Base-by-base conservation (phyloP, 2,797 vertebrate genomes). In the Hemibagrus guttatus region DNA sequence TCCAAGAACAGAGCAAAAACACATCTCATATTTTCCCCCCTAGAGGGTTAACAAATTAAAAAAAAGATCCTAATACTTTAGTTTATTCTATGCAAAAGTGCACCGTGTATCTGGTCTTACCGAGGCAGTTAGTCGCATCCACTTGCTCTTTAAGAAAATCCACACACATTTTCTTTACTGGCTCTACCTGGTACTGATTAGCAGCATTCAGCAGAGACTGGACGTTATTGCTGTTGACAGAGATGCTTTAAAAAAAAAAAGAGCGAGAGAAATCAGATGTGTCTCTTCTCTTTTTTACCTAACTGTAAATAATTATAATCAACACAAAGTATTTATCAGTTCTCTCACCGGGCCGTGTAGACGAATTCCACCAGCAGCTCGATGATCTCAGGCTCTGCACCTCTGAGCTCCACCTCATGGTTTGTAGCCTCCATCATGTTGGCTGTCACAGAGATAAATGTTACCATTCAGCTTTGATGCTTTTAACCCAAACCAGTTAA, bases 111-210 rank as follows among this genome's bases (percentile, higher is more conserved):
- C 11, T 59, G 56, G 19, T 8, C 28, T 96, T 96, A 99, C 98
- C 98, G 63, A 99, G 95, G 90, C 98, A 99, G 92, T 99, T 99
- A 87, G 98, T 98, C 88, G 97, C 97, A 93, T 99, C 98, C 84
- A 99, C 96, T 95, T 99, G 98, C 89, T 97, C 98, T 95, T 98
- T 99, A 68, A 99, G 95, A 91, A 98, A 99, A 89, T 99, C 98
- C 91, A 98, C 97, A 90, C 98, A 99, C 98, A 99, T 98, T 94
- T 97, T 98, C 95, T 99, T 99, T 90, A 99, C 98, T 16, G 98
- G 98, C 89, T 99, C 98, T 90, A 99, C 98, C 91, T 99, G 98
- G 91, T 99, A 99, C 82, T 99, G 98, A 94, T 99, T 99, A 91
- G 98, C 98, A 89, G 98, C 98, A 94, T 98, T 97, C 92, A 99